These are phyloP conservation scores for Vireo griseus DNA, from an alignment of 2,797 vertebrate species.

Conservation along the genomic window DNA sequence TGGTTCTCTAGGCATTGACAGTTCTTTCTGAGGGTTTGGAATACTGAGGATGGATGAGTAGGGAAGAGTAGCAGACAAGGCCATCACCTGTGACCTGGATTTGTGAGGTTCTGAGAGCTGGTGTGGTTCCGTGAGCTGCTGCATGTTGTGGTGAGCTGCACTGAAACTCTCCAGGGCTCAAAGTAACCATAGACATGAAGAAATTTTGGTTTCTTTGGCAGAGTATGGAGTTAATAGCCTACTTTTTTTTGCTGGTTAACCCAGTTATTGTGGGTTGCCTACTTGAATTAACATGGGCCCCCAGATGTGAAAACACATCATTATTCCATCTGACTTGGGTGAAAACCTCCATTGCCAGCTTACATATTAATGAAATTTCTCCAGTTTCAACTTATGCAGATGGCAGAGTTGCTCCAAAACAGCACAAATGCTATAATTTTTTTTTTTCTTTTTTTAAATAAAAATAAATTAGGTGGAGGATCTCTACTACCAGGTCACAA, in stretches of 20 bases:
- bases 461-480: not conserved
- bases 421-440: rapidly evolving
- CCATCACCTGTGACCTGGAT: not conserved
- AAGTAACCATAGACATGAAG: rapidly evolving
- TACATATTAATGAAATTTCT: not conserved
- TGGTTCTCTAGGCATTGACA: not conserved
- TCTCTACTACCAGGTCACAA: rapidly evolving
- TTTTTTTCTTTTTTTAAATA: not conserved
- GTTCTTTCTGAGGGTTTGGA: not conserved
- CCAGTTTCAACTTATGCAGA: rapidly evolving
- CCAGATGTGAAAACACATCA: rapidly evolving
- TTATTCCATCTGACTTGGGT: not conserved
- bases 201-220: not conserved
- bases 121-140: not conserved
- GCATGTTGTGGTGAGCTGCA: not conserved
- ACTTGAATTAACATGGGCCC: not conserved
- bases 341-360: not conserved
- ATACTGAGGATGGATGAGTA: not conserved
- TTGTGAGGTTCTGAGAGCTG: rapidly evolving
- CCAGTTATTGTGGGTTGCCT: not conserved
- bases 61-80: not conserved
- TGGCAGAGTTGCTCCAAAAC: not conserved
- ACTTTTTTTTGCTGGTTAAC: not conserved
- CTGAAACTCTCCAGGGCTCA: not conserved
- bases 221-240: rapidly evolving